Evolutionary conservation across 2,888 invertebrate genomes (phyloP).

Genomic region (Germaria angustata): DNA sequence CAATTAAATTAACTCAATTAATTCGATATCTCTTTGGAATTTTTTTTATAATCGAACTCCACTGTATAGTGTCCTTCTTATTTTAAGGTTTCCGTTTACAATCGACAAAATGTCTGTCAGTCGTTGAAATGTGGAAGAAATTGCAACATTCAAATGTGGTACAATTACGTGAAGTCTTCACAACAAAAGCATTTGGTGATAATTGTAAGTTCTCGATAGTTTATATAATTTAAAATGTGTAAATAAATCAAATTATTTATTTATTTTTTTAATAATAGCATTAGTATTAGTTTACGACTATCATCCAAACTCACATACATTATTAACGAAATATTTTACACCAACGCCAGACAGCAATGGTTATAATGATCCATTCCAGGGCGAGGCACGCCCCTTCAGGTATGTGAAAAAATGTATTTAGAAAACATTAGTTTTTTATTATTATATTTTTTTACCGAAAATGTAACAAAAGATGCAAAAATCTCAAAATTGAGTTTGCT

Average conservation of each 20-base stretch:
- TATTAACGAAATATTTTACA: constrained; percentile 91
- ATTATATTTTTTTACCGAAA: too few relatives aligned
- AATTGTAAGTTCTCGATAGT: constrained; percentile 86
- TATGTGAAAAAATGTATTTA: too few relatives aligned
- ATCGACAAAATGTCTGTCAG: constrained; percentile 90
- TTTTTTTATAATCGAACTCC: too few relatives aligned
- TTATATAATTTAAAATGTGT: too few relatives aligned
- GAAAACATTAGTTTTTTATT: too few relatives aligned
- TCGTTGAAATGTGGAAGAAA: constrained; percentile 97
- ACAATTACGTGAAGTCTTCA: constrained; percentile 94
- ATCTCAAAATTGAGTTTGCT: too few relatives aligned
- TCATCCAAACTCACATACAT: constrained; percentile 93
- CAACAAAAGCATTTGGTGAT: constrained; percentile 97
- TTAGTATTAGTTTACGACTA: constrained; percentile 98
- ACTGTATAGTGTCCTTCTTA: too few relatives aligned
- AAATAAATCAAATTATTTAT: neutral
- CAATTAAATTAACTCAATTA: too few relatives aligned
- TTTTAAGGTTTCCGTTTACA: constrained; percentile 87
- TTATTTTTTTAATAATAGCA: constrained; percentile 80
- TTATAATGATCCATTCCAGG: constrained; percentile 89
- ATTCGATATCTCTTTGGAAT: too few relatives aligned
- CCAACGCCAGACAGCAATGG: constrained; percentile 83
- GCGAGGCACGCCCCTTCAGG: constrained; percentile 84
- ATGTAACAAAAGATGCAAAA: too few relatives aligned
- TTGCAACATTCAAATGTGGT: constrained; percentile 97